phyloP scores from a whole-genome alignment of 2,888 invertebrate species.

The Polymixis flavicincta region DNA sequence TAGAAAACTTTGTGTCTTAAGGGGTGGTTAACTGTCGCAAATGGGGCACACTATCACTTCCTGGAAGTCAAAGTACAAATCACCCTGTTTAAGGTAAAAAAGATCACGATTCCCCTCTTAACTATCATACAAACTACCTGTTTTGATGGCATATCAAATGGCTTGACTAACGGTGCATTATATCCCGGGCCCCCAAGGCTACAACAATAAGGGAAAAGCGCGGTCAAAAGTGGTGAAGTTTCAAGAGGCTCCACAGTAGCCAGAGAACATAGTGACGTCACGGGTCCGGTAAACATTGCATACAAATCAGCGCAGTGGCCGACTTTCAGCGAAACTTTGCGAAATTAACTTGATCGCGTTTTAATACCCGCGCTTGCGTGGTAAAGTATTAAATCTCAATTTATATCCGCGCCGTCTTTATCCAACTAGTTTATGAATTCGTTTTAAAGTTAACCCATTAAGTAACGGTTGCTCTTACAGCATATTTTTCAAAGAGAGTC shows the following conservation, averaged over 20 bases:
- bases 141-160: conserved; percentile 13
- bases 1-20: no score
- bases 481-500: conserved; percentile 42
- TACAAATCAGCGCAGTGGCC: conserved; percentile 79
- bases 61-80: no score
- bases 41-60: no score
- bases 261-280: conserved; percentile 72
- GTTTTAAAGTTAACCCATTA: conserved; percentile 67
- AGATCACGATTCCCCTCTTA: background rate
- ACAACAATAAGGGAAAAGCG: conserved; percentile 71
- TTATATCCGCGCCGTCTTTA: conserved; percentile 74
- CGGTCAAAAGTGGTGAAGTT: conserved; percentile 74
- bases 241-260: no score
- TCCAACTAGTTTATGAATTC: conserved; percentile 77
- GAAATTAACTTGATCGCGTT: conserved; percentile 82
- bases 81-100: background rate
- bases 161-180: conserved; percentile 45
- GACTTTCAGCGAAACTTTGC: conserved; percentile 75
- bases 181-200: conserved; percentile 52
- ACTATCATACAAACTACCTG: conserved; percentile 1
- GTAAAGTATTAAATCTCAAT: conserved; percentile 77
- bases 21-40: no score
- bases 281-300: conserved; percentile 74
- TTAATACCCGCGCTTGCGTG: conserved; percentile 75
- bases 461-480: conserved; percentile 56